Evolutionary conservation across 2,888 invertebrate genomes (phyloP).

Genomic region (Calameuta filiformis): DNA sequence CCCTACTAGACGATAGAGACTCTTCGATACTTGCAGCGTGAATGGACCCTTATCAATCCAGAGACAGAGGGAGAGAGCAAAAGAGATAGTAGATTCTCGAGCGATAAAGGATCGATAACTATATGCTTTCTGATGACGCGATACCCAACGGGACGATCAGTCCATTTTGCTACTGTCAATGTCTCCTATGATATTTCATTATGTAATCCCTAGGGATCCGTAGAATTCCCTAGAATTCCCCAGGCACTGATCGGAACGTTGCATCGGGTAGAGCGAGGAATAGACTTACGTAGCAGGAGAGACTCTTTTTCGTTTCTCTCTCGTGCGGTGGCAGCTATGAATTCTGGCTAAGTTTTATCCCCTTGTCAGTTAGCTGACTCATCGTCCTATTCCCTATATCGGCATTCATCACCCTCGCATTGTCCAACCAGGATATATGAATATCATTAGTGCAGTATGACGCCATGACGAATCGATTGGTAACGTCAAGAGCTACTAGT

Average conservation of each 20-base stretch:
- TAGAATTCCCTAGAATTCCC: conserved; percentile 29
- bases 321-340: not conserved
- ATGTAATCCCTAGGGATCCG: conserved; percentile 29
- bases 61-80: not conserved
- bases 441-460: conserved; percentile 55
- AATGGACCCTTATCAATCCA: not conserved
- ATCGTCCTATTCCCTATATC: conserved; percentile 25
- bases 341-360: not conserved
- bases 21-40: not conserved
- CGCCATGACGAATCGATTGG: conserved; percentile 56
- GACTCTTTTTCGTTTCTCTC: not conserved
- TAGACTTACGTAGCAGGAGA: not conserved
- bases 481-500: conserved; percentile 20
- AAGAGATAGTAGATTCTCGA: not conserved
- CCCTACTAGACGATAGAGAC: no score
- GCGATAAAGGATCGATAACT: not conserved
- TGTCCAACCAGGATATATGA: conserved; percentile 41
- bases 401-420: conserved; percentile 39
- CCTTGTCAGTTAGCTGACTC: conserved; percentile 19
- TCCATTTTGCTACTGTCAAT: conserved; percentile 26
- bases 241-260: conserved; percentile 40
- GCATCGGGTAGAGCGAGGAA: not conserved
- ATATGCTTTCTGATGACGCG: not conserved
- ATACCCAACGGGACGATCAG: not conserved
- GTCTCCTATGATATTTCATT: conserved; percentile 58